phyloP scores from a whole-genome alignment of 2,113 vertebrate genomes.

The Psilopogon haemacephalus region DNA sequence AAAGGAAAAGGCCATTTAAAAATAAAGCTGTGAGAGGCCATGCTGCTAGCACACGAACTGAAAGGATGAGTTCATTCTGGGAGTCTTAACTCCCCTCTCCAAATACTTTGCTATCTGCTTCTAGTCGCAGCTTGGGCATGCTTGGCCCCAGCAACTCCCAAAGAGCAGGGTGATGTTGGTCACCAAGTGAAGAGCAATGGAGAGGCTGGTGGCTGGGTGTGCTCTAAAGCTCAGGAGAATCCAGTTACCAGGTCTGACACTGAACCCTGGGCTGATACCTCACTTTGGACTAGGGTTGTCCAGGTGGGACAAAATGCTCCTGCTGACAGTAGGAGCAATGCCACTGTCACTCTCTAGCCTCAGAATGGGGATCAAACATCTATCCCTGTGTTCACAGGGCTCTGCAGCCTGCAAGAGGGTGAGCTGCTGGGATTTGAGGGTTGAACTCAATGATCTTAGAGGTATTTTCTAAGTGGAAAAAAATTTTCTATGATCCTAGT shows the following conservation, averaged over 20 bases:
- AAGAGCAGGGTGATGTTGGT: not conserved
- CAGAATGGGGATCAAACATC: not conserved
- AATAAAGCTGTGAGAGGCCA: constrained; percentile 12
- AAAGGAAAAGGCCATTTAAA: constrained; percentile 58
- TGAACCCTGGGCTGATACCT: not conserved
- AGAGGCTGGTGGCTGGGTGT: not conserved
- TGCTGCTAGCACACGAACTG: not conserved
- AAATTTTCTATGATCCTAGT: not conserved
- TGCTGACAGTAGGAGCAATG: not conserved
- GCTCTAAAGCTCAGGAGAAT: not conserved
- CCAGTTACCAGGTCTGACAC: not conserved
- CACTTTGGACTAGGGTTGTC: not conserved
- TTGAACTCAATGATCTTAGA: too few species aligned
- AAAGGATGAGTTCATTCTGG: not conserved
- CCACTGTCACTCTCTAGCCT: not conserved
- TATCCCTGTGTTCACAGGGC: not conserved
- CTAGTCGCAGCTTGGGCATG: not conserved
- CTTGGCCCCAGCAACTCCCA: not conserved
- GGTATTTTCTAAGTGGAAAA: too few species aligned
- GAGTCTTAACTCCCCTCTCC: not conserved
- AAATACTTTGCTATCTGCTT: not conserved
- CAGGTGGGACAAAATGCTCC: not conserved
- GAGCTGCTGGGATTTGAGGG: not conserved
- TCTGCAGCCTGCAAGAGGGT: not conserved
- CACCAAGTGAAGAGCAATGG: not conserved